A percentile compares a stretch with the other conserved stretches of the same genome.
phyloP scores from a whole-genome alignment of 2,797 vertebrate species.

The Sebastes cheni region DNA sequence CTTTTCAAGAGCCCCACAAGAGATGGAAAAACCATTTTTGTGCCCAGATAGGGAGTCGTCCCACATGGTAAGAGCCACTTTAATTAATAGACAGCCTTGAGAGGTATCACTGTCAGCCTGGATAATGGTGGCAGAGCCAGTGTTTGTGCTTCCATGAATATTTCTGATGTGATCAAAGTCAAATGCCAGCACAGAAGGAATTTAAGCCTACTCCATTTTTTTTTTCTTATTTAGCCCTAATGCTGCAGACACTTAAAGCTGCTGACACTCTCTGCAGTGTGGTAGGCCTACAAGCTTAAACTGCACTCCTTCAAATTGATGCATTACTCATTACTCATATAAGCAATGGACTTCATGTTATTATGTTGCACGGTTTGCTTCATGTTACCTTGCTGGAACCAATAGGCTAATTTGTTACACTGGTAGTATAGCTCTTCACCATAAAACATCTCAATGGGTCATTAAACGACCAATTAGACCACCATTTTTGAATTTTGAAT shows the following conservation, averaged over 20 bases:
- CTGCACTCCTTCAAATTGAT: slow-evolving; percentile 56
- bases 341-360: slow-evolving; percentile 52
- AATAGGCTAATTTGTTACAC: slow-evolving; percentile 64
- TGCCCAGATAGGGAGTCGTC: slow-evolving; percentile 82
- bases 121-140: slow-evolving; percentile 83
- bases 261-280: slow-evolving; percentile 64
- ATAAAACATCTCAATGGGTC: slow-evolving; percentile 38
- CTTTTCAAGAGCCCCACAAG: slow-evolving; percentile 81
- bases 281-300: slow-evolving; percentile 71
- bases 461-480: slow-evolving; percentile 28
- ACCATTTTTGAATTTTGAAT: background rate
- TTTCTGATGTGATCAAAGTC: slow-evolving; percentile 93
- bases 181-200: slow-evolving; percentile 80
- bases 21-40: slow-evolving; percentile 80
- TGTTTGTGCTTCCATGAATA: slow-evolving; percentile 91
- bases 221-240: slow-evolving; percentile 57
- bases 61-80: slow-evolving; percentile 85
- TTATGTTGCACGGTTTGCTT: slow-evolving; percentile 54
- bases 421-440: slow-evolving; percentile 30
- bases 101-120: slow-evolving; percentile 85
- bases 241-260: slow-evolving; percentile 73
- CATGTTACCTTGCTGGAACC: slow-evolving; percentile 64
- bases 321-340: slow-evolving; percentile 62
- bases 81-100: slow-evolving; percentile 91
- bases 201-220: slow-evolving; percentile 71